These are phyloP conservation scores for Molossus molossus DNA, from an alignment of 2,797 vertebrate genomes.

Conservation along the genomic window DNA sequence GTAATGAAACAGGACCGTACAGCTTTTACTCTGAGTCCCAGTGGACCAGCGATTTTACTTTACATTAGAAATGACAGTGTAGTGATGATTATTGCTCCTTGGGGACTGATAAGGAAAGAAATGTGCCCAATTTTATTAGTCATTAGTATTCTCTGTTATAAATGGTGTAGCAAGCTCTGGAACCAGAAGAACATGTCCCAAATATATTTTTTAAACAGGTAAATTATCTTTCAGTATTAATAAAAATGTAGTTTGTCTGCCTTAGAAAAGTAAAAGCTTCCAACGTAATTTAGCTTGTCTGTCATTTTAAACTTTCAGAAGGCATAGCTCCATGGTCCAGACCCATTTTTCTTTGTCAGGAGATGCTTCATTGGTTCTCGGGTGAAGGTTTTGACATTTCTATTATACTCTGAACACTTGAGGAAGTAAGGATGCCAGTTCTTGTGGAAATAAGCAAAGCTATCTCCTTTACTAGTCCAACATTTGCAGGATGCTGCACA, in stretches of 20 bases:
- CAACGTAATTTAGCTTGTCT: conserved; percentile 65
- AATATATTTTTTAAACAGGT: conserved; percentile 78
- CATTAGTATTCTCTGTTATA: conserved; percentile 83
- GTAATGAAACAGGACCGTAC: conserved; percentile 79
- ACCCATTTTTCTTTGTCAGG: conserved; percentile 59
- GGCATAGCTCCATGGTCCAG: background rate
- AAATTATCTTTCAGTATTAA: conserved; percentile 79
- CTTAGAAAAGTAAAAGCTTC: conserved; percentile 76
- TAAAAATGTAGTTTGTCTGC: conserved; percentile 70
- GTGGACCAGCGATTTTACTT: conserved; percentile 76
- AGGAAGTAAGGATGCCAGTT: background rate
- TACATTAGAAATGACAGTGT: conserved; percentile 83
- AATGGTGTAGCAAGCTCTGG: conserved; percentile 67
- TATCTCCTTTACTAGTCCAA: background rate
- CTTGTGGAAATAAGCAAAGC: background rate
- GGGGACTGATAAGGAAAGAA: conserved; percentile 83
- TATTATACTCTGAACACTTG: background rate
- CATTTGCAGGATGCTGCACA: background rate
- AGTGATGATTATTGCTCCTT: conserved; percentile 84
- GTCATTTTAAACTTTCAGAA: conserved; percentile 65
- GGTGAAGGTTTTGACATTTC: conserved; percentile 61
- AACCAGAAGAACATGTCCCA: conserved; percentile 78
- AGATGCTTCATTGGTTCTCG: conserved; percentile 25
- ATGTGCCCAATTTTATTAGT: conserved; percentile 83
- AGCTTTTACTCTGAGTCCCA: conserved; percentile 71